phyloP scores from a whole-genome alignment of 1,140 invertebrate species.

The Drosophila willistoni region DNA sequence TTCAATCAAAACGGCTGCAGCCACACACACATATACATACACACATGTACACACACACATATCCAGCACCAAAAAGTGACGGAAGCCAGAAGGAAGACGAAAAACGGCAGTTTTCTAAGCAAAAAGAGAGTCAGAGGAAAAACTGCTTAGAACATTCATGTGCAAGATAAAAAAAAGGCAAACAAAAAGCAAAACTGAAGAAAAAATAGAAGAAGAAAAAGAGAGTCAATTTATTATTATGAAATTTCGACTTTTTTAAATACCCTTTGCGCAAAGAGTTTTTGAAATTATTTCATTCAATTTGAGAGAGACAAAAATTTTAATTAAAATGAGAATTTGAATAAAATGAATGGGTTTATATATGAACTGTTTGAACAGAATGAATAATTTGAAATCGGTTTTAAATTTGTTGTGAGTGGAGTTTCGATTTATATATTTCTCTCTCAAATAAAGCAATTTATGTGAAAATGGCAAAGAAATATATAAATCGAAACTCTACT shows the following conservation, averaged over 20 bases:
- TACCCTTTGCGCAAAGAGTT: neutral
- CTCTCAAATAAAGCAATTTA: no score
- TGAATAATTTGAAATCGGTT: no score
- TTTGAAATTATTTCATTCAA: neutral
- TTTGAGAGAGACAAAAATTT: no score
- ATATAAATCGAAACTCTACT: no score
- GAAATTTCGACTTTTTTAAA: neutral
- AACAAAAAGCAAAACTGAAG: neutral
- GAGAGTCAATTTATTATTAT: neutral
- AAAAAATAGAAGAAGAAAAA: neutral
- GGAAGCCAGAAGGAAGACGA: neutral
- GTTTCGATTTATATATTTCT: no score
- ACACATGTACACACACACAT: neutral
- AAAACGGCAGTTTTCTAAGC: constrained; percentile 1
- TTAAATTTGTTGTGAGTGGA: no score
- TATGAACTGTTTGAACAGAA: no score
- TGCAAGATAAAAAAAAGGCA: neutral
- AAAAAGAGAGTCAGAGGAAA: neutral
- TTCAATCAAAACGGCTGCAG: constrained; percentile 55
- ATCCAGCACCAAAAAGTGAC: no score
- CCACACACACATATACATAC: neutral
- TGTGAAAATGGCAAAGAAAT: no score
- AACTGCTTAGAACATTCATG: neutral
- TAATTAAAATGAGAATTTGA: no score
- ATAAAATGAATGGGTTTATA: no score